Conservation (phyloP, 2,797 vertebrate species). For the Choloepus didactylus region DNA sequence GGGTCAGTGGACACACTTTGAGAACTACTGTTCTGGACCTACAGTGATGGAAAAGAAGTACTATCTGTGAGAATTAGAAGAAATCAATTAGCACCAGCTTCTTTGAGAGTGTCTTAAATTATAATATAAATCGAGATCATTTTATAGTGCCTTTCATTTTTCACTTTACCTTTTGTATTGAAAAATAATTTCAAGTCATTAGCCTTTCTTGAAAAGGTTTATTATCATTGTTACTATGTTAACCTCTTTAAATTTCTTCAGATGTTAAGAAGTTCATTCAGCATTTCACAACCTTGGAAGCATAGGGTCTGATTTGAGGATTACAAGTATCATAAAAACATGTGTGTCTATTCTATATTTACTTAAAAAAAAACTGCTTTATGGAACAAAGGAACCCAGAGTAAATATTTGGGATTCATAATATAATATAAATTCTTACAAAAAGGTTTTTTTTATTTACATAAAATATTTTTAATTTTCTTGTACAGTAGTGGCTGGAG, state of each 20-base stretch:
- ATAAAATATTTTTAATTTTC: background rate
- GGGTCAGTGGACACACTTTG: background rate
- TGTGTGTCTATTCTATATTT: background rate
- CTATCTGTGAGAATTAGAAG: background rate
- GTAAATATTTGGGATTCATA: constrained; percentile 12
- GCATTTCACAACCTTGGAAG: background rate
- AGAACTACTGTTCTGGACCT: background rate
- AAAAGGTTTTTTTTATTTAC: background rate
- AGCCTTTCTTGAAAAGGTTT: background rate
- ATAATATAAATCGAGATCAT: background rate
- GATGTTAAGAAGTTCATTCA: background rate
- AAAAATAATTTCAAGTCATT: background rate
- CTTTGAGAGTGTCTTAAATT: background rate
- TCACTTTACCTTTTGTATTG: constrained; percentile 3
- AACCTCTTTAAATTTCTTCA: constrained; percentile 25
- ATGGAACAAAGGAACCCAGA: background rate
- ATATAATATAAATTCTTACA: constrained; percentile 25
- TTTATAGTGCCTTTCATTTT: background rate
- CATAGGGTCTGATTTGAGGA: constrained; percentile 23
- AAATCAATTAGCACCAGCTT: background rate
- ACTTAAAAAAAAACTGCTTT: background rate
- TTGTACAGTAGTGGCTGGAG: background rate
- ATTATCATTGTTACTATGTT: background rate
- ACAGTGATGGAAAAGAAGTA: background rate
- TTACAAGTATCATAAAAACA: background rate